Percentiles rank a stretch among this genome's conserved stretches.
These are phyloP conservation scores for Cancer borealis DNA, from an alignment of 2,888 invertebrate species.

Conservation along the genomic window DNA sequence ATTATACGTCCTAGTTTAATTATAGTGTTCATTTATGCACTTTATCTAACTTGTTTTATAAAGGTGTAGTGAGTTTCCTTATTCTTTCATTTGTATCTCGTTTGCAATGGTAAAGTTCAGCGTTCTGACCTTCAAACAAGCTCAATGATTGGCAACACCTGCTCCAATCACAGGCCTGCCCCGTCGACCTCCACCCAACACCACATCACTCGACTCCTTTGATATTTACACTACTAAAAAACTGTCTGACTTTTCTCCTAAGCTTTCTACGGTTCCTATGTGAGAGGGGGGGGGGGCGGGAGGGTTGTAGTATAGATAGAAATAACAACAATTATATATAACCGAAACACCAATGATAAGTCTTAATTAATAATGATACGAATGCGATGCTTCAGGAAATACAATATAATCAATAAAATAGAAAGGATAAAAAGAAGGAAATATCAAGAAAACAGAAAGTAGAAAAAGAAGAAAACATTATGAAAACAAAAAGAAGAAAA, in stretches of 20 bases:
- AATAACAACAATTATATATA: too few species aligned
- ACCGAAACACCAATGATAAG: too few species aligned
- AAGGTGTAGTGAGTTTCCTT: background rate
- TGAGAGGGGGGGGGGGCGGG: background rate
- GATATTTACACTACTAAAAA: background rate
- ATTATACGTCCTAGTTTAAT: too few species aligned
- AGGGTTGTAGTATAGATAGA: too few species aligned
- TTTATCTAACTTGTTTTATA: background rate
- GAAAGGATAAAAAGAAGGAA: too few species aligned
- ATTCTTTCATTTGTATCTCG: background rate
- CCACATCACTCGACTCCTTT: background rate
- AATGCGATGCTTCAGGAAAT: too few species aligned
- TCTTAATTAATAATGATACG: too few species aligned
- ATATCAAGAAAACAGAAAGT: too few species aligned
- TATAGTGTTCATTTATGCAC: too few species aligned
- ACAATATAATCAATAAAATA: too few species aligned
- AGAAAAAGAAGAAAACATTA: too few species aligned
- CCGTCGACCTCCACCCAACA: conserved; percentile 2
- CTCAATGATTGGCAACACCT: background rate
- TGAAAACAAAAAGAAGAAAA: too few species aligned
- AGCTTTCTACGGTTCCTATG: background rate
- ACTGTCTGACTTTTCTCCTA: background rate
- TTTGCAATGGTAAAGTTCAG: background rate
- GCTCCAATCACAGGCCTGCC: conserved; percentile 9
- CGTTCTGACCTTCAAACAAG: background rate